Evolutionary conservation across 2,113 vertebrate genomes (phyloP).

Genomic region (Taurulus bubalis): DNA sequence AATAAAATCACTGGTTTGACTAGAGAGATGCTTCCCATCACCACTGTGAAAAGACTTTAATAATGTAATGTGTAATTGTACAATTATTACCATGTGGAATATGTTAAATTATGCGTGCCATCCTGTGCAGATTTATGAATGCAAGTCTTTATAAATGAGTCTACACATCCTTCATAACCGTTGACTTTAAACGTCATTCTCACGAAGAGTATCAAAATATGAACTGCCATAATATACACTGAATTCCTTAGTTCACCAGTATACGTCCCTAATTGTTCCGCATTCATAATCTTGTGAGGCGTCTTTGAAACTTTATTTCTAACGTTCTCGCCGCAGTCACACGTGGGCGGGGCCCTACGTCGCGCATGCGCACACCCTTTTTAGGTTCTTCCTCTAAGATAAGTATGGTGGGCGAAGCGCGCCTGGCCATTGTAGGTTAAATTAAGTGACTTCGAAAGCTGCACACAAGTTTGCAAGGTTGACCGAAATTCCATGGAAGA

Average conservation of each 20-base stretch:
- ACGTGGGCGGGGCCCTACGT: not conserved
- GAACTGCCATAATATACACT: not conserved
- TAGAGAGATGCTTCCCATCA: not conserved
- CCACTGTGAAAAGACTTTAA: not conserved
- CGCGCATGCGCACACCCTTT: constrained; percentile 71
- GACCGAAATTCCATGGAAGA: constrained; percentile 73
- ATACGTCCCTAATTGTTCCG: not conserved
- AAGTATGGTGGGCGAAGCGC: constrained; percentile 68
- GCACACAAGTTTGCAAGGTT: constrained; percentile 3
- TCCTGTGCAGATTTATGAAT: not conserved
- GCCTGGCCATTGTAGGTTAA: constrained; percentile 44
- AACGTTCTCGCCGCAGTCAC: not conserved
- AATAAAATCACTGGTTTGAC: too few relatives aligned
- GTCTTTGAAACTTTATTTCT: not conserved
- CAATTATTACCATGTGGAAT: not conserved
- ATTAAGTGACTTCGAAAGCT: constrained; percentile 58
- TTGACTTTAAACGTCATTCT: not conserved
- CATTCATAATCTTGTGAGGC: not conserved
- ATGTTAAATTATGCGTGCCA: not conserved
- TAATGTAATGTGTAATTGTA: not conserved
- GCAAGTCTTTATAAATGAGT: not conserved
- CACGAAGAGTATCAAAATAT: not conserved
- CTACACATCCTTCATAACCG: not conserved
- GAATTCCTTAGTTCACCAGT: not conserved
- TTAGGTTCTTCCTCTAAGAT: constrained; percentile 45